phyloP scores from a whole-genome alignment of 2,888 invertebrate genomes.

The Morpho achilles region DNA sequence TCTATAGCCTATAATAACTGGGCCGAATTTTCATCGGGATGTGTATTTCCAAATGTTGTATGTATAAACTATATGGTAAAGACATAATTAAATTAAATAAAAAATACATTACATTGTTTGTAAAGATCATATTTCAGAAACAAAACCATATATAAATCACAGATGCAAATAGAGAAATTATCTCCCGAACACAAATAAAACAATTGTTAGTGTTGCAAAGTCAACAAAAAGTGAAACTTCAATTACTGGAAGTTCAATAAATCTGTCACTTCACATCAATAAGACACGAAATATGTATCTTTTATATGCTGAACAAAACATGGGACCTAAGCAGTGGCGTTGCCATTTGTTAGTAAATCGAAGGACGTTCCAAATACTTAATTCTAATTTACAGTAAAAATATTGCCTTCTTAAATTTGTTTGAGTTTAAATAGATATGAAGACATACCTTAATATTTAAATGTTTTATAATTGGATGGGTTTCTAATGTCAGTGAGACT shows the following conservation, averaged over 20 bases:
- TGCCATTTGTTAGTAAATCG: not conserved
- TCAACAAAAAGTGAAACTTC: constrained; percentile 33
- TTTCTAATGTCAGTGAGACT: too few relatives aligned
- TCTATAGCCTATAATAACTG: too few relatives aligned
- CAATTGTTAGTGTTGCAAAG: constrained; percentile 21
- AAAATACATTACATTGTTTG: too few relatives aligned
- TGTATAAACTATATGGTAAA: too few relatives aligned
- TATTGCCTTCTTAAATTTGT: too few relatives aligned
- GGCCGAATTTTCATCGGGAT: too few relatives aligned
- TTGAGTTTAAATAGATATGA: too few relatives aligned
- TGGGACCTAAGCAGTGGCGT: not conserved
- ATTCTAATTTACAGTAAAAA: too few relatives aligned
- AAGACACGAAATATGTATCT: constrained; percentile 14
- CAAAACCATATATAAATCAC: constrained; percentile 24
- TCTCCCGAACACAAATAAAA: constrained; percentile 28
- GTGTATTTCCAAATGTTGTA: too few relatives aligned
- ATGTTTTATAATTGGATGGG: not conserved
- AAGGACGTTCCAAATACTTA: not conserved
- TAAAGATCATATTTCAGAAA: not conserved
- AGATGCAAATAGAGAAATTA: constrained; percentile 19
- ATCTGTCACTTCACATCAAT: constrained; percentile 47
- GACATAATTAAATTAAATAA: too few relatives aligned
- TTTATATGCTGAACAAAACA: constrained; percentile 13
- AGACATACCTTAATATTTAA: not conserved
- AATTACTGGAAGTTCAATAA: constrained; percentile 40